Percentiles rank a stretch among this genome's conserved stretches.
Conservation (phyloP, 2,797 vertebrate species). For the Rhinatrema bivittatum region DNA sequence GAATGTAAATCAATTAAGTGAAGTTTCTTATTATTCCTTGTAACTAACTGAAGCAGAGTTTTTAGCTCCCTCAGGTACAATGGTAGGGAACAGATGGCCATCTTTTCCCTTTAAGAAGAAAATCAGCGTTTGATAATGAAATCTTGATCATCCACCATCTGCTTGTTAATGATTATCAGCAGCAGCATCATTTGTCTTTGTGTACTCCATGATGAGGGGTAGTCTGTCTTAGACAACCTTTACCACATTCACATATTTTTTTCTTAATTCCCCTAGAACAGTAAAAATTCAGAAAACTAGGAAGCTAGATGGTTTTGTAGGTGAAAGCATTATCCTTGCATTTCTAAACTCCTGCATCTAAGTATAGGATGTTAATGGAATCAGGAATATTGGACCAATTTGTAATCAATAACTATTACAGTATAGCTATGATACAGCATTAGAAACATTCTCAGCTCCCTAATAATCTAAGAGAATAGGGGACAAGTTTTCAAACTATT, state of each 20-base stretch:
- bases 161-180: slow-evolving; percentile 22
- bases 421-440: too few relatives aligned
- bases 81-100: slow-evolving; percentile 33
- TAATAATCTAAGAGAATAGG: too few relatives aligned
- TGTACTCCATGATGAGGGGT: slow-evolving; percentile 2
- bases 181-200: slow-evolving; percentile 21
- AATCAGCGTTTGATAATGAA: slow-evolving; percentile 38
- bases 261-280: background rate
- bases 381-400: too few relatives aligned
- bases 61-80: slow-evolving; percentile 8
- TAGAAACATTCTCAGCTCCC: too few relatives aligned
- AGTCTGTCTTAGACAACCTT: background rate
- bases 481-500: too few relatives aligned
- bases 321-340: too few relatives aligned
- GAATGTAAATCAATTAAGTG: slow-evolving; percentile 8
- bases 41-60: slow-evolving; percentile 4
- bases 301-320: background rate
- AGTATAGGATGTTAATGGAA: too few relatives aligned
- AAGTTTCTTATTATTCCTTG: slow-evolving; percentile 3
- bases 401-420: too few relatives aligned
- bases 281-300: too few relatives aligned
- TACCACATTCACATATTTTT: background rate
- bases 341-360: too few relatives aligned
- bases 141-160: slow-evolving; percentile 42
- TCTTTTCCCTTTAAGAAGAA: slow-evolving; percentile 28